A percentile compares a stretch with the other conserved stretches of the same genome.
These are phyloP conservation scores for Diadophis punctatus DNA, from an alignment of 2,113 vertebrate species.

Conservation along the genomic window DNA sequence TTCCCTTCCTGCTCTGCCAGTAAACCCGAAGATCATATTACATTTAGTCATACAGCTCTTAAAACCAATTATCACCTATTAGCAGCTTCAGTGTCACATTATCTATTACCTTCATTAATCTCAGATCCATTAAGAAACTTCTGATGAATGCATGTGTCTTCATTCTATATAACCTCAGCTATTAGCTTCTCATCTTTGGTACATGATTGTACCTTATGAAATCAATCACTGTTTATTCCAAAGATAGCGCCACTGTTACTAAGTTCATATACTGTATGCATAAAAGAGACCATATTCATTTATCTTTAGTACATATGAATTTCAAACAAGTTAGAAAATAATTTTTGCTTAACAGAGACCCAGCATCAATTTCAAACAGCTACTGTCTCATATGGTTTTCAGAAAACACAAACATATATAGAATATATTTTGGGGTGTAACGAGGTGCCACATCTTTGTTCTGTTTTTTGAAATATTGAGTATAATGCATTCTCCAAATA, in stretches of 20 bases:
- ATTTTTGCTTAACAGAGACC: not conserved
- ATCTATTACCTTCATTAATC: not conserved
- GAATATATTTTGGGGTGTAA: not conserved
- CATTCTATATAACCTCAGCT: not conserved
- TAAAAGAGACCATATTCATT: not conserved
- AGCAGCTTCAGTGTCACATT: not conserved
- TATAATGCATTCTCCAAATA: not conserved
- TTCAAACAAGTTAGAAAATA: not conserved
- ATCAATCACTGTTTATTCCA: not conserved
- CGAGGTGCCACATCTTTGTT: not conserved
- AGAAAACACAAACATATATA: not conserved
- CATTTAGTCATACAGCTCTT: not conserved
- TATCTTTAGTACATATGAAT: not conserved
- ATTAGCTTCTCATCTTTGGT: not conserved
- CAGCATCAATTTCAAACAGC: not conserved
- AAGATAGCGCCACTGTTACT: not conserved
- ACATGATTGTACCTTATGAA: not conserved
- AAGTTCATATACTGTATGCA: not conserved
- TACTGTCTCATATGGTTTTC: not conserved
- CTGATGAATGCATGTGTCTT: not conserved
- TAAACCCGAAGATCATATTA: not conserved
- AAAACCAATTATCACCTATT: constrained; percentile 1
- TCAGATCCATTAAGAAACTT: not conserved
- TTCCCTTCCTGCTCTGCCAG: not conserved
- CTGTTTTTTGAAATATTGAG: not conserved